Evolutionary conservation across 2,888 invertebrate species (phyloP), one percentile per base, ranked within the genome.

Genomic region (Schrankia costaestrigalis): DNA sequence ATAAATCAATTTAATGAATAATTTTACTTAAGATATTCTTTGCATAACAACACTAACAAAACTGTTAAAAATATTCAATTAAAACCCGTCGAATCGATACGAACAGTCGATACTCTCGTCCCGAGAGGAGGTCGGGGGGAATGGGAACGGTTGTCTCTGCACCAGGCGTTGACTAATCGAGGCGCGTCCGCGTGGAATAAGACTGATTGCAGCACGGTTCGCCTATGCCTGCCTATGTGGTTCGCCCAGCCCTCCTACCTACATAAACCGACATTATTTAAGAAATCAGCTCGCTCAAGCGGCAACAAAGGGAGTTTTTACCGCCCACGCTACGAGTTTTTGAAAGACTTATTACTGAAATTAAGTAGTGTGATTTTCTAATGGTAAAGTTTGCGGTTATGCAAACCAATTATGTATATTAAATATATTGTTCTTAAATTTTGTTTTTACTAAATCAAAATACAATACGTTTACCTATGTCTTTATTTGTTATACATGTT

Each of bases 161-260:
- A 77, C 70, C 73, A 69, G 85, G 84, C 86, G 83, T 84, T 86
- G 85, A 86, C 84, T 86, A 86, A 86, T 86, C 78, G 85, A 61
- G 72, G 73, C 79, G 81, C 85, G 87, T 85, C 87, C 83, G 82
- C 84, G 81, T 77, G 86, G 86, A 87, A 86, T 82, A 86, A 87
- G 86, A 87, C 79, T 83, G 86, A 87, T 87, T 80, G 82, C 82
- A 69, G 61, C 65, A 66, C 71, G 71, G 78, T 78, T 79, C 71
- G 79, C 76, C 82, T 79, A 80, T 81, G 83, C 83, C 78, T 79
- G 83, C 76, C 72, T 72, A 74, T 78, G 79, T 74, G 76, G 78
- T 74, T 71, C 70, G 64, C 69, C 63, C 51, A 54, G 61, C 68
- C 74, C 78, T 77, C 76, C 78, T 79, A 75, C 84, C 84, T 81